Evolutionary conservation across 2,888 invertebrate genomes (phyloP).

Genomic region (Muschampia plurimacula): DNA sequence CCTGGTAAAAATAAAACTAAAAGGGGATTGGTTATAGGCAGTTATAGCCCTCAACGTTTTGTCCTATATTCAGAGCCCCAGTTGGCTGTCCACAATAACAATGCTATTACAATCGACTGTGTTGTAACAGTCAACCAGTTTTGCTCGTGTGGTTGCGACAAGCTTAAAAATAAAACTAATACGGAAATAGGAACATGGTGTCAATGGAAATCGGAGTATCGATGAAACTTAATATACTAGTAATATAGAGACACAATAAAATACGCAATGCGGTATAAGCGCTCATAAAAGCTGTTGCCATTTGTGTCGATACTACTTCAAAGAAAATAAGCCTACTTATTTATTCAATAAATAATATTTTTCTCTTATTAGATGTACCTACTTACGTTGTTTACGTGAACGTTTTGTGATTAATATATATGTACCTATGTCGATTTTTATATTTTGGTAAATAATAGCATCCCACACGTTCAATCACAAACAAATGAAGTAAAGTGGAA

Average conservation of each 20-base stretch:
- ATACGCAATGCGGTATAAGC: conserved; percentile 28
- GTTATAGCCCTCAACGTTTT: conserved; percentile 34
- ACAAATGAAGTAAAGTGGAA: not conserved
- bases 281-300: conserved; percentile 34
- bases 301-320: conserved; percentile 13
- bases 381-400: not conserved
- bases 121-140: conserved; percentile 23
- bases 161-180: conserved; percentile 62
- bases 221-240: conserved; percentile 10
- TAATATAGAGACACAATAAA: conserved; percentile 13
- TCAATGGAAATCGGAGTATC: conserved; percentile 6
- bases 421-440: not conserved
- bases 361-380: not conserved
- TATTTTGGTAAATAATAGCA: not conserved
- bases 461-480: not conserved
- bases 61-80: conserved; percentile 39
- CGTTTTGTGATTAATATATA: not conserved
- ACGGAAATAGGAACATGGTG: conserved; percentile 52
- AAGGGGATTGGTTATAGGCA: conserved; percentile 34
- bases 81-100: conserved; percentile 34
- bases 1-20: conserved; percentile 35
- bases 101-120: conserved; percentile 32
- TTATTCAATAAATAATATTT: conserved; percentile 1
- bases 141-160: conserved; percentile 13
- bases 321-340: conserved; percentile 1